Base-by-base conservation (phyloP, 1,140 invertebrate genomes). In the Pseudomyrmex dendroicus region DNA sequence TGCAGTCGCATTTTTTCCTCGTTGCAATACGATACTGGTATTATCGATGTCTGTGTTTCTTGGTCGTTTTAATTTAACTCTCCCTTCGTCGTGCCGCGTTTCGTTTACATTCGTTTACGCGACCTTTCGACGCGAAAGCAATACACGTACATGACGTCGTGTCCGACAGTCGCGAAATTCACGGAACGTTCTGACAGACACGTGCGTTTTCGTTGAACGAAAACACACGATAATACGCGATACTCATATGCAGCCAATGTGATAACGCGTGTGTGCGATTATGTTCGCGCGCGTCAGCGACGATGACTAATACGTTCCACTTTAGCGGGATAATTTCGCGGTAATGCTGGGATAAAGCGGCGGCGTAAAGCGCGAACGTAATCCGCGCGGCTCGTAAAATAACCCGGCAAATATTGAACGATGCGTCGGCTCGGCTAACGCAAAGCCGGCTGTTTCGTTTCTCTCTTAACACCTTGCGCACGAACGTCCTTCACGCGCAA, bases 1-100 rank as follows among this genome's bases (percentile, higher is more conserved):
- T 68, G 80, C 72, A 83, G 83, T 83, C 84, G 63, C 64, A 76
- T 85, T 83, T 74, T 73, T 76, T 62, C 62, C 20, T 44, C 15
- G 17, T 20, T 57, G 84, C 73, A 84, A 86, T 67, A 73, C 63
- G 82, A 84, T 72, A 83, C n/a, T 22, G 52, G 57, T 67, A 72
- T 85, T 73, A 78, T 80, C 82, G 68, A 68, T 63, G 72, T 59
- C 84, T 25, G 59, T 72, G 66, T 85, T 77, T 54, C 61, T 54
- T 44, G 66, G 56, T 54, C 63, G 70, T 35, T 74, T 85, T 83
- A 83, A 66, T 83, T 70, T 57, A 56, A 70, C n/a, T 68, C 15
- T 20, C 10, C 15, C 64, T 15, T 56, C 17, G 62, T 9, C 20
- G 46, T 17, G n/a, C 10, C 15, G 20, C 46, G 59, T 44, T 57